Evolutionary conservation across 2,888 invertebrate species (phyloP).

Genomic region (Tipula helvola): DNA sequence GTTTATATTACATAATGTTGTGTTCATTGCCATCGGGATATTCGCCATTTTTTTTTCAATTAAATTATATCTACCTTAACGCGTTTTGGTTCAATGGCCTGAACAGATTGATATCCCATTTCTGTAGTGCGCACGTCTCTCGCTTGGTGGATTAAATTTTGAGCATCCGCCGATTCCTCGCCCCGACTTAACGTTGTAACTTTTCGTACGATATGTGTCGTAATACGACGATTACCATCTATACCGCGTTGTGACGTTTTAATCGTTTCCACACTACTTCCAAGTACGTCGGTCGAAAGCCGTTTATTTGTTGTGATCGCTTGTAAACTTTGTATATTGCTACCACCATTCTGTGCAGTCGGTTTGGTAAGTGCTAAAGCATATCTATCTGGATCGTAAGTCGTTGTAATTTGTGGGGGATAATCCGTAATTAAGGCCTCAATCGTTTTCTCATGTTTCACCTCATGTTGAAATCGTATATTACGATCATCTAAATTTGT

Average conservation of each 20-base stretch:
- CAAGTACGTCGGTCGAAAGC: constrained; percentile 72
- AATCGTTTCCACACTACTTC: constrained; percentile 71
- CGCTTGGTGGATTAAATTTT: constrained; percentile 44
- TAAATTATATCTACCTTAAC: constrained; percentile 53
- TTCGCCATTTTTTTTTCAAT: not conserved
- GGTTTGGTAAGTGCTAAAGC: constrained; percentile 27
- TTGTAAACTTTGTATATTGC: constrained; percentile 41
- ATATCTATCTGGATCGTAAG: constrained; percentile 17
- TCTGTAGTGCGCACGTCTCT: constrained; percentile 42
- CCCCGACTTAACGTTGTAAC: constrained; percentile 80
- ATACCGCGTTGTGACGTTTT: constrained; percentile 69
- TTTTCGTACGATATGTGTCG: constrained; percentile 74
- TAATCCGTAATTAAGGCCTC: constrained; percentile 40
- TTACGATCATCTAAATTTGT: constrained; percentile 40
- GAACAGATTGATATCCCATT: constrained; percentile 40
- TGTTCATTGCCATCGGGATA: not conserved
- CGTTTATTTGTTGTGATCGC: constrained; percentile 72
- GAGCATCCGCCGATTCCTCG: constrained; percentile 62
- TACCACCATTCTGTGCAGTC: constrained; percentile 27
- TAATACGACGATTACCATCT: constrained; percentile 68
- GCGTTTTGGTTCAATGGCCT: constrained; percentile 52
- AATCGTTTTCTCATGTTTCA: constrained; percentile 42
- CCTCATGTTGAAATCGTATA: constrained; percentile 38
- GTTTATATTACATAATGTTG: not conserved
- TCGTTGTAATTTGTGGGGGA: constrained; percentile 33